Base-by-base conservation (phyloP, 2,888 invertebrate genomes). In the Euzophera pinguis region DNA sequence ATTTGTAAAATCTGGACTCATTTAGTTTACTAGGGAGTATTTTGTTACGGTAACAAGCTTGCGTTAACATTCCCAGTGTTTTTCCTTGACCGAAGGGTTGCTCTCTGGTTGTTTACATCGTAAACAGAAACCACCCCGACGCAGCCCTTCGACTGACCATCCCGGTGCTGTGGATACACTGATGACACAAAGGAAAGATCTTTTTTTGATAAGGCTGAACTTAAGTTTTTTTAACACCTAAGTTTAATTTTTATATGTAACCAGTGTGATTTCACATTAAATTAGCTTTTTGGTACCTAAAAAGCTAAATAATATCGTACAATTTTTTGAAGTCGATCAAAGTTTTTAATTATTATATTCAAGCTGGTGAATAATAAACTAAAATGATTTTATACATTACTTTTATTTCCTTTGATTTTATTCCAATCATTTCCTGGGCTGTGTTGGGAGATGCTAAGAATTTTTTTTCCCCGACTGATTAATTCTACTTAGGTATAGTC, bases 131-230 rank as follows among this genome's bases (percentile, higher is more conserved):
- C 73, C 73, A 71, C 63, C 62, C 62, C 71, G 86, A 87, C 76
- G 87, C 75, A 71, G 76, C 84, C 82, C 85, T 83, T 86, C 84
- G 73, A 62, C 64, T 59, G 65, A 73, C 69, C 73, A 72, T n/a
- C 67, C 58, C 71, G 78, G 82, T 82, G 84, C 82, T 83, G 71
- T 73, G 68, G 61, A 75, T 65, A 75, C 77, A 75, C 75, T 75
- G 73, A 75, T 77, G 73, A 83, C 81, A 75, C 82, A 63, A 75
- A 74, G 84, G 78, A 79, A 80, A 83, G 80, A 81, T 84, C 86
- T 84, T 89, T 38, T 85, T 89, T 88, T 84, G 70, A 90, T 90
- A 90, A 90, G 90, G 90, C 90, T 90, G 90, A 90, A 82, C 81
- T 74, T 78, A 75, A 79, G 83, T 87, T 82, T 32, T n/a, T 78